A percentile compares a stretch with the other conserved stretches of the same genome.
These are phyloP conservation scores for Bombus confusus DNA, from an alignment of 1,140 invertebrate genomes.

Conservation along the genomic window DNA sequence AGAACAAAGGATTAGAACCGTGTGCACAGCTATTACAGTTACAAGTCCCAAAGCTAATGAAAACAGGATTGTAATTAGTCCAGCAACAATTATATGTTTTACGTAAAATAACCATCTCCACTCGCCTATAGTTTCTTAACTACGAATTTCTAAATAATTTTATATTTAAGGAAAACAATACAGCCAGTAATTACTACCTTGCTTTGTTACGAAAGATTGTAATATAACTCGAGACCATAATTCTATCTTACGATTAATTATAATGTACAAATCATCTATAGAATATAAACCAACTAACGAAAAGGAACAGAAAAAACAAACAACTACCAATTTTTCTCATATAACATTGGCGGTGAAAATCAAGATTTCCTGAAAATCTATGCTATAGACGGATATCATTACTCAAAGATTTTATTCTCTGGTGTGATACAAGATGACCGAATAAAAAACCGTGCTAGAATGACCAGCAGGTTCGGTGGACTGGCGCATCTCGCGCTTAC, in stretches of 20 bases:
- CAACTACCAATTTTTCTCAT: background rate
- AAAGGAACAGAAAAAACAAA: background rate
- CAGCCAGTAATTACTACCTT: background rate
- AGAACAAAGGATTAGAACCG: conserved; percentile 49
- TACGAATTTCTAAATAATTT: background rate
- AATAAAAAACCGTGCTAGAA: conserved; percentile 60
- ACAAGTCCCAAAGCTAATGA: conserved; percentile 40
- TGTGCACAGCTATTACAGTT: conserved; percentile 34
- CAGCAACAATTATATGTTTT: conserved; percentile 28
- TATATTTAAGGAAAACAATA: background rate
- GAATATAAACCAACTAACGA: background rate
- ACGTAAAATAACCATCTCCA: conserved; percentile 19
- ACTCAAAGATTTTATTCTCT: conserved; percentile 44
- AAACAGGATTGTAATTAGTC: conserved; percentile 46
- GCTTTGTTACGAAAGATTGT: background rate
- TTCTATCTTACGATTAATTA: background rate
- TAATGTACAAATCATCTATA: background rate
- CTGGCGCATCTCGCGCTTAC: conserved; percentile 24
- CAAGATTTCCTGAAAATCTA: conserved; percentile 37
- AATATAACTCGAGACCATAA: background rate
- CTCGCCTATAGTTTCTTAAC: background rate
- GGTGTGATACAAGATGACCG: conserved; percentile 48
- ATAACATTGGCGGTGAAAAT: background rate
- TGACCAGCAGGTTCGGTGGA: conserved; percentile 30
- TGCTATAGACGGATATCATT: conserved; percentile 37